These are phyloP conservation scores for Eudemis profundana DNA, from an alignment of 2,888 invertebrate species.

Conservation along the genomic window DNA sequence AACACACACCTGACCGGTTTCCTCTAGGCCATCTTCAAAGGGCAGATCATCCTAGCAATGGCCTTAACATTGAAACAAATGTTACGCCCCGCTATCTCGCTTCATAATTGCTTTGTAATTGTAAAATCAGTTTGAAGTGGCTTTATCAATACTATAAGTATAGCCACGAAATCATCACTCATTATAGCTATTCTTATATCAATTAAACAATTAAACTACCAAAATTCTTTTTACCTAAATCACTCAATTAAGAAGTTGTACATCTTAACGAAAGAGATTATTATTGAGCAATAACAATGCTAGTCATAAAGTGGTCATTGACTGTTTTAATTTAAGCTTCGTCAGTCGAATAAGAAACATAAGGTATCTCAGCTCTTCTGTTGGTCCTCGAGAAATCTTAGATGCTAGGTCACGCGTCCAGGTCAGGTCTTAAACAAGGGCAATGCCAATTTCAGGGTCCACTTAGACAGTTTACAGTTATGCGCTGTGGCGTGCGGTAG, in stretches of 20 bases:
- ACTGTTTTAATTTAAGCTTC: neutral
- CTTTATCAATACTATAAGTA: constrained; percentile 4
- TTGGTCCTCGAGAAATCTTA: constrained; percentile 33
- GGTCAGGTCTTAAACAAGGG: constrained; percentile 73
- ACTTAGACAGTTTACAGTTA: constrained; percentile 79
- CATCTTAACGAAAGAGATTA: neutral
- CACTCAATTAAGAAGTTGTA: neutral
- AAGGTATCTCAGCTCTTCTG: neutral
- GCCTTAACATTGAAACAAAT: constrained; percentile 52
- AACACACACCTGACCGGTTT: constrained; percentile 69
- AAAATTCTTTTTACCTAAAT: constrained; percentile 1
- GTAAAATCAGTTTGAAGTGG: constrained; percentile 6
- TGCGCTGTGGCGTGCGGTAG: constrained; percentile 59
- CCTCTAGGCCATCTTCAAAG: constrained; percentile 64
- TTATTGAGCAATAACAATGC: neutral
- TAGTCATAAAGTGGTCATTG: constrained; percentile 17
- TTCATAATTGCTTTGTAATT: constrained; percentile 24
- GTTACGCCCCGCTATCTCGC: constrained; percentile 40
- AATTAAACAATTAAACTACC: neutral
- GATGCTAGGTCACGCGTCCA: constrained; percentile 62
- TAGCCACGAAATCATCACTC: neutral
- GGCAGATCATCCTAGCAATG: constrained; percentile 57
- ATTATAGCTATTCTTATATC: neutral
- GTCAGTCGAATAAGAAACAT: neutral
- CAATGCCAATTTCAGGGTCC: constrained; percentile 84